These are phyloP conservation scores for Brachyptera putata DNA, from an alignment of 2,888 invertebrate genomes.

Conservation along the genomic window DNA sequence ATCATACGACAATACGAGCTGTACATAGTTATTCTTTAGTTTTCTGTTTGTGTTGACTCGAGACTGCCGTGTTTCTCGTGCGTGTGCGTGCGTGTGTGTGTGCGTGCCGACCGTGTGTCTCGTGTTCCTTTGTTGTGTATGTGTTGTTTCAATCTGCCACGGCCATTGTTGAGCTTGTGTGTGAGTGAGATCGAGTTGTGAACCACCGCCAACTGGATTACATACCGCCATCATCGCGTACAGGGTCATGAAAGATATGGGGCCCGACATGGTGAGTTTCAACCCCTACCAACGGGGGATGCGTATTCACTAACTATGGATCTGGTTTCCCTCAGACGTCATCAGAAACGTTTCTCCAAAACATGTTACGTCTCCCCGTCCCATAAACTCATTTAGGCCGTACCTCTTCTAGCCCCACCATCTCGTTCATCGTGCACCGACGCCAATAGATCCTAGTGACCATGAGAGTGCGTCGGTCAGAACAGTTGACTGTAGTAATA, in stretches of 20 bases:
- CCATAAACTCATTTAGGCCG: too few relatives aligned
- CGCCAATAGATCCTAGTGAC: too few relatives aligned
- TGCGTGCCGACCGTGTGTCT: not conserved
- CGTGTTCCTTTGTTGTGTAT: not conserved
- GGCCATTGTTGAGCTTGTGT: not conserved
- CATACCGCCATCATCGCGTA: not conserved
- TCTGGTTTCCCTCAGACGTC: too few relatives aligned
- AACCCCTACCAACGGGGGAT: too few relatives aligned
- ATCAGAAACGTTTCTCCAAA: too few relatives aligned
- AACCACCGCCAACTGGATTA: not conserved
- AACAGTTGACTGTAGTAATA: too few relatives aligned
- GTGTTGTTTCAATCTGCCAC: not conserved
- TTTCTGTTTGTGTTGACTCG: not conserved
- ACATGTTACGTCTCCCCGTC: too few relatives aligned
- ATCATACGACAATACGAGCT: not conserved
- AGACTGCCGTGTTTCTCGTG: not conserved
- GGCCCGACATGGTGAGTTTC: constrained; percentile 72
- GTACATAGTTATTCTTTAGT: not conserved
- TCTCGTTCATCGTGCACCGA: too few relatives aligned
- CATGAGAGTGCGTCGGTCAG: too few relatives aligned
- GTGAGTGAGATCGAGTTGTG: too few relatives aligned
- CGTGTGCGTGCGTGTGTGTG: not conserved
- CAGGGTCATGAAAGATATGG: constrained; percentile 53
- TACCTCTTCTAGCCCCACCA: too few relatives aligned
- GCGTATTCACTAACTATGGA: too few relatives aligned